Base-by-base conservation (phyloP, 2,797 vertebrate species). In the Gila robusta region DNA sequence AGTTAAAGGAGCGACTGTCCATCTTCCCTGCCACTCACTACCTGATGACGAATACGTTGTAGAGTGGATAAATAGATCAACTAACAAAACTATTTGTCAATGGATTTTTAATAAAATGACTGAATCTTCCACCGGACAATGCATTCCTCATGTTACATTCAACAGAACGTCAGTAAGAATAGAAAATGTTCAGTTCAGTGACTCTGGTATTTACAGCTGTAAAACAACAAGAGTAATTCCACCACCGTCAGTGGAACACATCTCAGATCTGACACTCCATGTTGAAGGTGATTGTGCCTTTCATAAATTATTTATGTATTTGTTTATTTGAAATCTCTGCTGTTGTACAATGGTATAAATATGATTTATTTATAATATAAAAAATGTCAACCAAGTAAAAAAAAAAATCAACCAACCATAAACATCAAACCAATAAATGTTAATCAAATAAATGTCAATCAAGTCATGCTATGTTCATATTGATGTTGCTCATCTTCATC, bases 201-300 rank as follows among this genome's bases (percentile, higher is more conserved):
- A 92, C 49, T 80, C 86, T 71, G 92, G 80, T 78, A 2, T 37
- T 59, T 91, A 91, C 86, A 91, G 6, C 5, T 91, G 90, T 72
- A 32, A n/a, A n/a, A 39, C 11, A 28, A 10, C 0, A 16, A 87
- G 0, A 85, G 0, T 85, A 0, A 71, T 91, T 56, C 89, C 80
- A 32, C 90, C 87, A 81, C 90, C 91, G 28, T 0, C 0, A 4
- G 0, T 2, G 2, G 83, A 90, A 0, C 0, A 0, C 10, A 26
- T 0, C 54, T 21, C 32, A 56, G 1, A 5, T 2, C 0, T 86
- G 32, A 41, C 0, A 19, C 88, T 91, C 83, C 59, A 73, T 10
- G 73, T 85, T 69, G 52, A 64, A 59, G 88, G 85, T 91, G 72
- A 89, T 16, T 77, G 26, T 67, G 26, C 17, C 35, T 8, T 79